phyloP scores from a whole-genome alignment of 2,113 vertebrate species.

The Isurus oxyrinchus region DNA sequence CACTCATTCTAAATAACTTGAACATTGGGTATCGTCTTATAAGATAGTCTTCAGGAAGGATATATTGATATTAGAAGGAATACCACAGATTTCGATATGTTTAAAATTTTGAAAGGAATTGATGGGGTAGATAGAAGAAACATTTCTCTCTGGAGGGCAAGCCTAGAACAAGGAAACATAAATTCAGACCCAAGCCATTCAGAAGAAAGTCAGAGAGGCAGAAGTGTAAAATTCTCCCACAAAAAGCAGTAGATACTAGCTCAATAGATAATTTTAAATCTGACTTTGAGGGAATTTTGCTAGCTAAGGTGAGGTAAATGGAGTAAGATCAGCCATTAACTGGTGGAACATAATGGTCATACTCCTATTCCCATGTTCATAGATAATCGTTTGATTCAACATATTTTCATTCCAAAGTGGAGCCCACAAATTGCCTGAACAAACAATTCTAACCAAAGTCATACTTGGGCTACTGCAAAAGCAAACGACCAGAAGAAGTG shows the following conservation, averaged over 20 bases:
- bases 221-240: not conserved
- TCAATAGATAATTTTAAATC: constrained; percentile 4
- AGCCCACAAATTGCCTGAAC: not conserved
- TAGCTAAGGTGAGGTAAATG: not conserved
- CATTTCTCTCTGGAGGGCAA: not conserved
- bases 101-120: not conserved
- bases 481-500: not conserved
- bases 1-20: not conserved
- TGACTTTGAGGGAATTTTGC: not conserved
- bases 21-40: not conserved
- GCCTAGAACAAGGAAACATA: not conserved
- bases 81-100: not conserved
- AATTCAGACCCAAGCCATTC: not conserved
- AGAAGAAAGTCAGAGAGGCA: not conserved
- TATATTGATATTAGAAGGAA: not conserved
- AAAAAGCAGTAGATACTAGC: not conserved
- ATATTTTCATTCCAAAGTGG: not conserved
- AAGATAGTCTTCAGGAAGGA: not conserved
- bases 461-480: not conserved
- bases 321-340: not conserved
- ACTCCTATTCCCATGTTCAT: not conserved
- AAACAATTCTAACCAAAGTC: not conserved
- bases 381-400: not conserved
- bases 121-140: not conserved
- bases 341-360: not conserved